Base-by-base conservation (phyloP, 2,113 vertebrate genomes). In the Sturnus vulgaris region DNA sequence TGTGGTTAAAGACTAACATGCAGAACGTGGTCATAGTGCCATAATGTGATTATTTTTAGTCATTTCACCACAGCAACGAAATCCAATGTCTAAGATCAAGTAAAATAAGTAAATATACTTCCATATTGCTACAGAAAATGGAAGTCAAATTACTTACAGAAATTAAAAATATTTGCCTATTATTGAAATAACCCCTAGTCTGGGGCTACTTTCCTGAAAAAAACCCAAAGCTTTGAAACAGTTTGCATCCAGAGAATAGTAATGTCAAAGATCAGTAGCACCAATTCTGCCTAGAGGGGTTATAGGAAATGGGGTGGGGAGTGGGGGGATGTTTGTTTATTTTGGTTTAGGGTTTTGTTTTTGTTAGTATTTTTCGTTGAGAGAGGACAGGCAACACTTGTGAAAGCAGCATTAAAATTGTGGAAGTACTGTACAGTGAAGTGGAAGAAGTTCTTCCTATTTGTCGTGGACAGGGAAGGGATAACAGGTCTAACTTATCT, bases 281-380 rank as follows among this genome's bases (percentile, higher is more conserved):
- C 12, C 25, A 63, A 17, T 37, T 82, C 20, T 70, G 6, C 27
- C 22, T 31, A 42, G 39, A 63, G 52, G 7, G 9, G 6, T 70
- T 85, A 21, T 39, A 47, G 30, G 23, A 88, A 49, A 5, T 14
- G 8, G 6, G 7, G 2, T 7, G 4, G 10, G 12, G 10, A 3
- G 1, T 1, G 2, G 7, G 2, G 5, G 4, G 4, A 1, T 31
- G 15, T n/a, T 52, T 40, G 30, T 23, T 55, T 47, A 40, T 39
- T 47, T 73, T 73, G 28, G 7, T 73, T 47, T 64, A 19, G 3
- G 17, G 2, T 42, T 40, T 57, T 73, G 23, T 9, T 73, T 84
- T 56, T 28, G 12, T 33, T 27, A 10, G 5, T 2, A 19, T 53
- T n/a, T 44, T 72, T 57, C 30, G 12, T 50, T 2, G 1, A 22